These are phyloP conservation scores for Conomelus anceps DNA, from an alignment of 2,888 invertebrate species.

Conservation along the genomic window DNA sequence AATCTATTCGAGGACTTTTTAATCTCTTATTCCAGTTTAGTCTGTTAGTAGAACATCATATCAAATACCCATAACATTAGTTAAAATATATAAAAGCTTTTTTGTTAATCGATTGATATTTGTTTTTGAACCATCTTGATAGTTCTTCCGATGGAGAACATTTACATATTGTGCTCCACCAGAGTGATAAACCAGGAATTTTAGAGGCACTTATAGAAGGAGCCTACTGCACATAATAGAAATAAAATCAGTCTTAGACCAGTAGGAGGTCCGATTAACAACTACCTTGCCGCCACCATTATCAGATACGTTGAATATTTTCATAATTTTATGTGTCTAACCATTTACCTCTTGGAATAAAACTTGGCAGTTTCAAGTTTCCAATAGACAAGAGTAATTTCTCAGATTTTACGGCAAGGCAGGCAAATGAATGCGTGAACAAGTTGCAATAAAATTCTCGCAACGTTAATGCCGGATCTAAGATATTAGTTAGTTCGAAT, in stretches of 20 bases:
- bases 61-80: neutral
- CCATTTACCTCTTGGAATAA: neutral
- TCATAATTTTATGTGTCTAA: neutral
- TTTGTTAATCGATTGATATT: neutral
- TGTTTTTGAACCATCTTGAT: neutral
- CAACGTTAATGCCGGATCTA: neutral
- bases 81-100: neutral
- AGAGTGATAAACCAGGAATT: neutral
- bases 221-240: neutral
- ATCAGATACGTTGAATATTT: neutral
- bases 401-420: neutral
- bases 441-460: neutral
- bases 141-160: neutral
- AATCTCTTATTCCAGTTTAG: neutral
- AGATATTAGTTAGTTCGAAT: neutral
- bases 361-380: neutral
- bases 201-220: neutral
- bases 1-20: no score
- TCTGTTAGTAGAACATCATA: neutral
- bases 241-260: neutral
- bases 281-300: neutral
- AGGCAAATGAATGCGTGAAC: neutral
- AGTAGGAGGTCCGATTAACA: neutral
- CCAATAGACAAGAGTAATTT: neutral
- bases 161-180: neutral